These are phyloP conservation scores for Macropis europaea DNA, from an alignment of 2,888 invertebrate genomes.

Conservation along the genomic window DNA sequence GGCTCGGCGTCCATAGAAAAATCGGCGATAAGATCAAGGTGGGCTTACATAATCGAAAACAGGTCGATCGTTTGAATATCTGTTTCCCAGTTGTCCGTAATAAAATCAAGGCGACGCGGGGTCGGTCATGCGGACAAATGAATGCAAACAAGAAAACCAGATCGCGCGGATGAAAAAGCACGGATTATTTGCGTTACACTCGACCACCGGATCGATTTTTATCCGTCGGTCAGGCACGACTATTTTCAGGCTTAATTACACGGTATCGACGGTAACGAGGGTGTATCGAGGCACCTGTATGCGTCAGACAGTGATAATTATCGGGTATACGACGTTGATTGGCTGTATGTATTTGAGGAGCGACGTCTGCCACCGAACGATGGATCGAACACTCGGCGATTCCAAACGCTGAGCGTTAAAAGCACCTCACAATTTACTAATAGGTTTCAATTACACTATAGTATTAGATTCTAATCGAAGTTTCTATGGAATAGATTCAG, in stretches of 20 bases:
- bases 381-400: conserved; percentile 4
- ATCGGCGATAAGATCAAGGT: background rate
- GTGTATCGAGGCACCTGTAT: conserved; percentile 17
- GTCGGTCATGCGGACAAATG: conserved; percentile 19
- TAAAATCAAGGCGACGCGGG: conserved; percentile 13
- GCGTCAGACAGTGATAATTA: conserved; percentile 47
- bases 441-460: background rate
- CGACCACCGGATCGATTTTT: conserved; percentile 20
- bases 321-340: conserved; percentile 23
- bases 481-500: background rate
- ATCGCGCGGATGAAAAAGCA: conserved; percentile 29
- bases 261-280: conserved; percentile 36
- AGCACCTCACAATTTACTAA: conserved; percentile 9
- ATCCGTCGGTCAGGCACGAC: conserved; percentile 14
- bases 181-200: conserved; percentile 17
- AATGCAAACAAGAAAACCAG: conserved; percentile 17
- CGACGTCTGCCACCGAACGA: conserved; percentile 21
- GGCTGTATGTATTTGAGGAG: conserved; percentile 42
- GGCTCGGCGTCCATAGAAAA: background rate
- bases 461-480: conserved; percentile 18
- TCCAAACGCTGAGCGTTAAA: conserved; percentile 2
- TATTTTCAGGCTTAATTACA: conserved; percentile 47
- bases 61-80: background rate
- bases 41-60: background rate
- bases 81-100: conserved; percentile 10